Evolutionary conservation across 2,888 invertebrate genomes (phyloP), one percentile per base, ranked within the genome.

Genomic region (Tetragonula carbonaria): DNA sequence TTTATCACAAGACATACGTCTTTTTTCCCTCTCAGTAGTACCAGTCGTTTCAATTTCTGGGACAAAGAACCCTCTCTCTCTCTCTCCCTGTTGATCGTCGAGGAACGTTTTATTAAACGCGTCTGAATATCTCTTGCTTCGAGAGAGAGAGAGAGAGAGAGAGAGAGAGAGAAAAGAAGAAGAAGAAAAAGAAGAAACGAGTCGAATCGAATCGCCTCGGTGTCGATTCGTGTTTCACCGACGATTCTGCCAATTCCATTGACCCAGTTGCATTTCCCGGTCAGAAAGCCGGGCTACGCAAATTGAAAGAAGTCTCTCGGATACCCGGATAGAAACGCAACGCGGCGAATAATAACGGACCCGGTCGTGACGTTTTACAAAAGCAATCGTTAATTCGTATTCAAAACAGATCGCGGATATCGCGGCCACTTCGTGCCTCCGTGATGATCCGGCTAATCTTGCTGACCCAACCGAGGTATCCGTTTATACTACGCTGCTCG

Each of bases 221-320:
- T 66, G 77, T 53, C 63, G 79, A 72, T 83, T 85, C 75, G 87
- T 87, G 83, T 79, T 88, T 79, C 84, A 72, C 55, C 63, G 68
- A 65, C 87, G 87, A 91, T 90, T 81, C 84, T 55, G 83, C 88
- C 88, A 91, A 91, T 91, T 85, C 84, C 79, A 65, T 74, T 80
- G 74, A 85, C 80, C 86, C 59, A 73, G 68, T 86, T 88, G 38
- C 62, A 4, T 63, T 66, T 28, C 45, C 59, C 38, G 66, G 55
- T 67, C 74, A 65, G 51, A 51, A 67, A 59, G 1, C n/a, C 51
- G 28, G 28, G 28, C 13, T 5, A 28, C 16, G 67, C 8, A 50
- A 72, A 74, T 18, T 45, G 84, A 71, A 74, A 75, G 66, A 79
- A 51, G 28, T 28, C 28, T 72, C 55, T 38, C 14, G 33, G n/a